A percentile compares a stretch with the other conserved stretches of the same genome.
Evolutionary conservation across 2,113 vertebrate genomes (phyloP).

Genomic region (Acanthochromis polyacanthus): DNA sequence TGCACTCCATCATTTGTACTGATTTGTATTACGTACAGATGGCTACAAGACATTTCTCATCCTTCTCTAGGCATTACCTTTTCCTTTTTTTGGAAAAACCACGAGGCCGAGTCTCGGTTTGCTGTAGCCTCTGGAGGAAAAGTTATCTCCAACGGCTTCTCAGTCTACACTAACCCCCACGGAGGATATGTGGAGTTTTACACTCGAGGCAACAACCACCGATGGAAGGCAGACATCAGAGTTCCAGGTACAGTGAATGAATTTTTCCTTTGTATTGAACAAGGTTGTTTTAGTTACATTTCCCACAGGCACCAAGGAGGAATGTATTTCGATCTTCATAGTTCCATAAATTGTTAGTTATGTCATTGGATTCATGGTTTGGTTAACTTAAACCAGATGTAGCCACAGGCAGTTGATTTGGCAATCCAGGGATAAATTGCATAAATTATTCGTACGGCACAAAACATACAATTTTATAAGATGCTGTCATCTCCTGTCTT

Average conservation of each 20-base stretch:
- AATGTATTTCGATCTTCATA: conserved; percentile 36
- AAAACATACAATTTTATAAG: conserved; percentile 33
- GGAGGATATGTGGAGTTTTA: conserved; percentile 92
- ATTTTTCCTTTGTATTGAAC: conserved; percentile 12
- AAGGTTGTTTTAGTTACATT: background rate
- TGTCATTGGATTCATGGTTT: conserved; percentile 52
- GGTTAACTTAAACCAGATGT: conserved; percentile 59
- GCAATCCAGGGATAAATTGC: conserved; percentile 12
- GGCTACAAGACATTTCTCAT: background rate
- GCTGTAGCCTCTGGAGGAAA: conserved; percentile 88
- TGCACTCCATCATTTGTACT: background rate
- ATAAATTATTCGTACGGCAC: conserved; percentile 17
- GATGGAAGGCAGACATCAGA: conserved; percentile 91
- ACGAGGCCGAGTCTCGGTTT: conserved; percentile 81
- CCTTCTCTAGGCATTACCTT: conserved; percentile 91
- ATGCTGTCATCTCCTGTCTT: conserved; percentile 17
- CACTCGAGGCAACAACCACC: conserved; percentile 86
- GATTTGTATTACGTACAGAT: background rate
- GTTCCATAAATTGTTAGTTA: conserved; percentile 41
- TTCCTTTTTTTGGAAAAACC: conserved; percentile 98
- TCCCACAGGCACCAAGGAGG: background rate
- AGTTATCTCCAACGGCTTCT: conserved; percentile 94
- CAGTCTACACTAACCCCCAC: conserved; percentile 86
- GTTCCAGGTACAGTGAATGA: conserved; percentile 87
- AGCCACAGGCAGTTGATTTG: conserved; percentile 27